Evolutionary conservation across 2,113 vertebrate species (phyloP), one percentile per base, ranked within the genome.

Genomic region (Maccullochella peelii): DNA sequence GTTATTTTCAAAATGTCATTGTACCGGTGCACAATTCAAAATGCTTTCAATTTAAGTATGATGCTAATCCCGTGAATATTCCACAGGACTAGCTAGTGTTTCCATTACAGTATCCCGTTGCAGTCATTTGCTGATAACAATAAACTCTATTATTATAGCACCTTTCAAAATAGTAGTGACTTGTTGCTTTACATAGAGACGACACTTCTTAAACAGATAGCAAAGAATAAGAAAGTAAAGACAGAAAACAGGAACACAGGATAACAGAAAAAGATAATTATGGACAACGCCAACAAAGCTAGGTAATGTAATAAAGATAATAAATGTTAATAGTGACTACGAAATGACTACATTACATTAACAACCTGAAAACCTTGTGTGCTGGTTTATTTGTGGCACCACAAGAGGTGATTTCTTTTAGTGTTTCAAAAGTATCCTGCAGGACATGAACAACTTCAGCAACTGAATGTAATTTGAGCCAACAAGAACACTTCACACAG

Each of bases 1-100:
- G 38, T 66, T 77, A 52, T 74, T 63, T 71, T 68, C 47, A 69
- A 44, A 30, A 54, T 67, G 23, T 52, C 15, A 52, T 27, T 70
- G 42, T 57, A 63, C 55, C 4, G 4, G 40, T 25, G 9, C 7
- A 30, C 25, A 49, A 18, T 61, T 66, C 55, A 33, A 68, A 80
- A 72, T 69, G 40, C 8, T 83, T 68, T 70, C 15, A 73, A 15
- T 18, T 2, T 23, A 38, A 40, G 36, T 73, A 18, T 58, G 44
- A 14, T 62, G 27, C n/a, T 38, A 63, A 72, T 82, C 36, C n/a
- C 1, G 5, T 38, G 12, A 14, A 15, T 68, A 58, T 73, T 54
- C 14, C n/a, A 55, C 11, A 4, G 33, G n/a, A n/a, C 10, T 3
- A 58, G 47, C 23, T 33, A 1, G 5, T 72, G 30, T 63, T 79